phyloP scores from a whole-genome alignment of 2,797 vertebrate genomes.

The Oryzias dopingdopingensis region DNA sequence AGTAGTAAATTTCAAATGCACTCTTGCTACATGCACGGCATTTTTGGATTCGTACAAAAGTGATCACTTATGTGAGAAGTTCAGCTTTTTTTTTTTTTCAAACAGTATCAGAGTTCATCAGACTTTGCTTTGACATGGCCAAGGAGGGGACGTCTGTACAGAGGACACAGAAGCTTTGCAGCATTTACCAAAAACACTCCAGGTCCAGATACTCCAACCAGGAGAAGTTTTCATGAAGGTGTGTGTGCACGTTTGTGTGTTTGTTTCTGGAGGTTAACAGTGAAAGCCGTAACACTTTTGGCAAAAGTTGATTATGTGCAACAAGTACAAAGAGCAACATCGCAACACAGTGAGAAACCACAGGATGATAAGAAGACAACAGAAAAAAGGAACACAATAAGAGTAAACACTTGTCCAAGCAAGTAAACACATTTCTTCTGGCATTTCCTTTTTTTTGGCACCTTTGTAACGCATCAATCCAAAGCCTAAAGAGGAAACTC shows the following conservation, averaged over 20 bases:
- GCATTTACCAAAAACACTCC: conserved; percentile 39
- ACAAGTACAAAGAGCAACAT: conserved; percentile 31
- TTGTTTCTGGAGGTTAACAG: conserved; percentile 53
- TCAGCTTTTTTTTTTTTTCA: conserved; percentile 13
- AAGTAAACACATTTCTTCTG: conserved; percentile 8
- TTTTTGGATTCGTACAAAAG: conserved; percentile 65
- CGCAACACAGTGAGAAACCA: conserved; percentile 13
- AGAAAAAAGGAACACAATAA: background rate
- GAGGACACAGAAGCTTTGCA: conserved; percentile 13
- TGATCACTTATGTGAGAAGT: conserved; percentile 27
- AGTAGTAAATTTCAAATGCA: conserved; percentile 47
- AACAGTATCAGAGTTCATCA: conserved; percentile 26
- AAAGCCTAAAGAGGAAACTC: too few relatives aligned
- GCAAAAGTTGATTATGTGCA: conserved; percentile 54
- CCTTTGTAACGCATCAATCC: conserved; percentile 18
- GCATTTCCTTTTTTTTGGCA: conserved; percentile 52
- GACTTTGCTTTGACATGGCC: conserved; percentile 52
- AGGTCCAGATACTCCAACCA: conserved; percentile 38
- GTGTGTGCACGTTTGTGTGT: conserved; percentile 25
- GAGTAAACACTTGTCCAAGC: conserved; percentile 10
- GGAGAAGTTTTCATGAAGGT: conserved; percentile 19
- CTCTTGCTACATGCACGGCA: conserved; percentile 73
- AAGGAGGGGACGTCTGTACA: conserved; percentile 37
- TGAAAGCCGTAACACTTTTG: conserved; percentile 67
- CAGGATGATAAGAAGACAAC: conserved; percentile 9